Base-by-base conservation (phyloP, 2,113 vertebrate species). In the Oryzias curvinotus region DNA sequence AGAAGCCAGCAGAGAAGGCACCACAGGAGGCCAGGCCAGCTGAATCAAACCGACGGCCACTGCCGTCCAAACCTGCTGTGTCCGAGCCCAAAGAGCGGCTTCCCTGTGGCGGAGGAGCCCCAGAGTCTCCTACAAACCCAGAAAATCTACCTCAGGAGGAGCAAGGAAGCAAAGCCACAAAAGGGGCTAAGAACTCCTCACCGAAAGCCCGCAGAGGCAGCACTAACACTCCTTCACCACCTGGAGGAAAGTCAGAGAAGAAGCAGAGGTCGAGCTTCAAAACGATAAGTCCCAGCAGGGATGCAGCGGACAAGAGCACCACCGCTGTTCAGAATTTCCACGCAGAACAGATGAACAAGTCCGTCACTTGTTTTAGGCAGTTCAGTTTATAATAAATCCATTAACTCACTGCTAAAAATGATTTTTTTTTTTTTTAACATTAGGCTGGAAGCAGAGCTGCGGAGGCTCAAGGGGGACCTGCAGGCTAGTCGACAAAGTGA, bases 91-190 rank as follows among this genome's bases (percentile, higher is more conserved):
- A 69, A 52, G 90, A 91, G 21, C 44, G 47, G 26, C 66, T 53
- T 14, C 57, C 67, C 14, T 51, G 73, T 14, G 74, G 74, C 19
- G 48, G 60, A 10, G 71, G 52, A 28, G 83, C 64, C 36, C 41
- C 58, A 1, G 91, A 91, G 16, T 52, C 71, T 52, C 67, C 81
- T 1, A 30, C 65, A 5, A 23, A 63, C 59, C 43, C 66, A 2
- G 91, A 92, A 75, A 83, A 77, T 56, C 83, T 90, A 88, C 88
- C 90, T 91, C 92, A 92, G 44, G 92, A 93, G 49, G 93, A 93
- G 67, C 87, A 78, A 23, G 86, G 85, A 36, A 49, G 57, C 62
- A 92, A 91, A 87, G 70, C 72, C 51, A 18, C 30, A 0, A 83
- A 82, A 52, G 48, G 72, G 12, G 71, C 87, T 6, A 93, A 92